phyloP scores from a whole-genome alignment of 2,888 invertebrate genomes.

The Andrena trimmerana region DNA sequence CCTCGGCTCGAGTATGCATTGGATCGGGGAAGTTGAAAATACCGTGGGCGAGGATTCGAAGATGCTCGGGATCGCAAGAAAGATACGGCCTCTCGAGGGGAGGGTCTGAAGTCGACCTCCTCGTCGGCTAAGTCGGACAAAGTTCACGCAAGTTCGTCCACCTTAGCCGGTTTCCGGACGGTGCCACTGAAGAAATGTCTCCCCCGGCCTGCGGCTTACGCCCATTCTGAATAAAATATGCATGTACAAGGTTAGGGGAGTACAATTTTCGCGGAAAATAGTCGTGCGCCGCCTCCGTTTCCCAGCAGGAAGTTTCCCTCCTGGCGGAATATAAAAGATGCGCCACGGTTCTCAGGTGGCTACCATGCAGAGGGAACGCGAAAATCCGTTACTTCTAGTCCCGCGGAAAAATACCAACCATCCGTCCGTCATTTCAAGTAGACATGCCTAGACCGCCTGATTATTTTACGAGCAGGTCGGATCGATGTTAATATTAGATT shows the following conservation, averaged over 20 bases:
- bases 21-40: slow-evolving; percentile 45
- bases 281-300: slow-evolving; percentile 45
- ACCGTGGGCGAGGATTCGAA: slow-evolving; percentile 34
- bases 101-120: slow-evolving; percentile 29
- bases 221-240: slow-evolving; percentile 79
- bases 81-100: slow-evolving; percentile 15
- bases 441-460: neutral
- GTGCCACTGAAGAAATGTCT: slow-evolving; percentile 67
- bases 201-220: slow-evolving; percentile 74
- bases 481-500: neutral
- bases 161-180: slow-evolving; percentile 54
- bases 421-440: slow-evolving; percentile 11
- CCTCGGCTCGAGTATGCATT: slow-evolving; percentile 3
- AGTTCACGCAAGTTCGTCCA: slow-evolving; percentile 76
- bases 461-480: slow-evolving; percentile 3
- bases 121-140: slow-evolving; percentile 68
- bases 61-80: slow-evolving; percentile 17
- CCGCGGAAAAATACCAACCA: slow-evolving; percentile 20
- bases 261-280: slow-evolving; percentile 80
- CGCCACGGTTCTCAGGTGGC: slow-evolving; percentile 29
- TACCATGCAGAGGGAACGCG: slow-evolving; percentile 29
- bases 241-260: slow-evolving; percentile 79
- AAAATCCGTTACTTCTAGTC: slow-evolving; percentile 40
- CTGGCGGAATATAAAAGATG: slow-evolving; percentile 51
- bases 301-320: slow-evolving; percentile 58